Evolutionary conservation across 2,797 vertebrate species (phyloP).

Genomic region (Setipinna tenuifilis): DNA sequence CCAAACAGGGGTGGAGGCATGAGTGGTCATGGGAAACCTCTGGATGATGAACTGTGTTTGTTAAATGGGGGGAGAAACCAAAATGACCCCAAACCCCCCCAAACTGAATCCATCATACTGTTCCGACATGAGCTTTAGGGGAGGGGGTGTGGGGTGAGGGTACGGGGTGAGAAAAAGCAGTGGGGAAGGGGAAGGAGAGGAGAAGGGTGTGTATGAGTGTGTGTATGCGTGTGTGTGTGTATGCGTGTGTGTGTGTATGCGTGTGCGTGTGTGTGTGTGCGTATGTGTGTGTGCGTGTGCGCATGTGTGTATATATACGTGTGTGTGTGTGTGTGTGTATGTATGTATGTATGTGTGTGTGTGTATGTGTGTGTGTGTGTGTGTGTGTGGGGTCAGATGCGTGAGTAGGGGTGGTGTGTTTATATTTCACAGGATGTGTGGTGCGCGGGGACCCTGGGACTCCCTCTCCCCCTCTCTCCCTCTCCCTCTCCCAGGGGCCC

Average conservation of each 20-base stretch:
- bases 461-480: too few relatives aligned
- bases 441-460: neutral
- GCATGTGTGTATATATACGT: too few relatives aligned
- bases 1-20: neutral
- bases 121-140: neutral
- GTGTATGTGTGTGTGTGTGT: neutral
- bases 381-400: neutral
- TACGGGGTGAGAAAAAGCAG: neutral
- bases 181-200: neutral
- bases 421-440: slow-evolving; percentile 19
- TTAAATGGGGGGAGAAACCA: neutral
- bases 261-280: neutral
- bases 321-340: too few relatives aligned
- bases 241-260: too few relatives aligned
- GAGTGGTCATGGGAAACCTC: slow-evolving; percentile 7
- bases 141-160: too few relatives aligned
- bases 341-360: too few relatives aligned
- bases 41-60: neutral
- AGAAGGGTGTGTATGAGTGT: too few relatives aligned
- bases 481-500: neutral
- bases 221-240: too few relatives aligned
- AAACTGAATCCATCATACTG: neutral
- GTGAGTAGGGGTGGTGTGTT: neutral
- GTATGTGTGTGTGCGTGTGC: too few relatives aligned
- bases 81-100: neutral